A percentile compares a stretch with the other conserved stretches of the same genome.
Conservation (phyloP, 2,797 vertebrate species). For the Margarornis squamiger region DNA sequence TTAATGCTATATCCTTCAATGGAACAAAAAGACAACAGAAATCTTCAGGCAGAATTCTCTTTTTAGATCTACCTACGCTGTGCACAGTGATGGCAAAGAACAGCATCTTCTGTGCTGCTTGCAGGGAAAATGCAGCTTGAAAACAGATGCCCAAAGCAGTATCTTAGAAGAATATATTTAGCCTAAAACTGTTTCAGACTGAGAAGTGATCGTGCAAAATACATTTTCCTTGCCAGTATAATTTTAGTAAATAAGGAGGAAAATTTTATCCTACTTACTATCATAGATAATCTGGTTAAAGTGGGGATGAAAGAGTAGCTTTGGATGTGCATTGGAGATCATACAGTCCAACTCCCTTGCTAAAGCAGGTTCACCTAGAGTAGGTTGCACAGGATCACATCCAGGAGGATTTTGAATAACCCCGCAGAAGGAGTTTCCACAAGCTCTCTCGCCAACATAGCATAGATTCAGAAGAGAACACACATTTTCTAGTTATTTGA, state of each 20-base stretch:
- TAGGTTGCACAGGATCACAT: neutral
- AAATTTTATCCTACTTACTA: neutral
- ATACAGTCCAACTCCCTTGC: neutral
- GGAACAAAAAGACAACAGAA: slow-evolving; percentile 35
- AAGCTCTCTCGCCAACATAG: neutral
- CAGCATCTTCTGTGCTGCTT: neutral
- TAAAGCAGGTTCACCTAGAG: neutral
- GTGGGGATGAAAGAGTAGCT: neutral
- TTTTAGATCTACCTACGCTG: slow-evolving; percentile 18
- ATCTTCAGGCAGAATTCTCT: slow-evolving; percentile 34
- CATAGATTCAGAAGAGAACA: neutral
- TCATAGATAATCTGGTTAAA: neutral
- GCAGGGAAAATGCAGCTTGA: neutral
- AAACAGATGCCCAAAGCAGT: slow-evolving; percentile 30
- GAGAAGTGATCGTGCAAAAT: slow-evolving; percentile 2
- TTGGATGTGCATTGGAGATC: neutral
- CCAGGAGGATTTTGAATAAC: neutral
- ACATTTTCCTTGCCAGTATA: neutral
- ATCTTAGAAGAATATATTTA: slow-evolving; percentile 49
- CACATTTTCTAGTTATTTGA: neutral
- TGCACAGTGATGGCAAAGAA: neutral
- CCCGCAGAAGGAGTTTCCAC: neutral
- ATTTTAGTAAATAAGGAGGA: slow-evolving; percentile 15
- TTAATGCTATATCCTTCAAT: neutral
- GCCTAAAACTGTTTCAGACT: slow-evolving; percentile 7